A percentile compares a stretch with the other conserved stretches of the same genome.
phyloP scores from a whole-genome alignment of 2,113 vertebrate species.

The Uropsilus gracilis region DNA sequence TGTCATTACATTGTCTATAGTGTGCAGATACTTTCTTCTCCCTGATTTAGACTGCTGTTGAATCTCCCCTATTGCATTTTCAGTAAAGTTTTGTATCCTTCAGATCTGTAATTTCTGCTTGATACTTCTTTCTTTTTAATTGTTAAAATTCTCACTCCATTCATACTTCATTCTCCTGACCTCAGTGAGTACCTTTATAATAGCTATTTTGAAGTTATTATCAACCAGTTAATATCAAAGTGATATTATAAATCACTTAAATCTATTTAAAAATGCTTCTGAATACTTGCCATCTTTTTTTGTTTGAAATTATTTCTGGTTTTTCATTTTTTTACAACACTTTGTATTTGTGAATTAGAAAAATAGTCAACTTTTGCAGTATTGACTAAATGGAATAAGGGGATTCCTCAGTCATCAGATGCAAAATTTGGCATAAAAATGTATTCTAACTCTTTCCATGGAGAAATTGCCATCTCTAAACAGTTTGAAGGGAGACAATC shows the following conservation, averaged over 20 bases:
- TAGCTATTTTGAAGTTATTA: background rate
- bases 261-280: background rate
- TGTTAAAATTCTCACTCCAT: background rate
- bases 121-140: background rate
- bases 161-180: background rate
- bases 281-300: background rate
- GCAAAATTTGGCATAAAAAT: background rate
- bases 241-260: no score
- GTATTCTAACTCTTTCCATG: background rate
- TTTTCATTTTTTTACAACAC: background rate
- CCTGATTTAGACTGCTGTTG: background rate
- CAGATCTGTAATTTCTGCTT: background rate
- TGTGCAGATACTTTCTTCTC: background rate
- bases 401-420: background rate
- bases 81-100: background rate
- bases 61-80: background rate
- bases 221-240: no score
- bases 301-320: background rate
- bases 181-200: background rate
- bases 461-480: background rate
- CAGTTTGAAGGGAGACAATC: background rate
- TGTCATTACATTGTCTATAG: background rate
- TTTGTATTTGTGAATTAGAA: background rate
- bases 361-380: background rate
- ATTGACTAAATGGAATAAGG: background rate